Conservation (phyloP, 2,797 vertebrate genomes). For the Menidia menidia region DNA sequence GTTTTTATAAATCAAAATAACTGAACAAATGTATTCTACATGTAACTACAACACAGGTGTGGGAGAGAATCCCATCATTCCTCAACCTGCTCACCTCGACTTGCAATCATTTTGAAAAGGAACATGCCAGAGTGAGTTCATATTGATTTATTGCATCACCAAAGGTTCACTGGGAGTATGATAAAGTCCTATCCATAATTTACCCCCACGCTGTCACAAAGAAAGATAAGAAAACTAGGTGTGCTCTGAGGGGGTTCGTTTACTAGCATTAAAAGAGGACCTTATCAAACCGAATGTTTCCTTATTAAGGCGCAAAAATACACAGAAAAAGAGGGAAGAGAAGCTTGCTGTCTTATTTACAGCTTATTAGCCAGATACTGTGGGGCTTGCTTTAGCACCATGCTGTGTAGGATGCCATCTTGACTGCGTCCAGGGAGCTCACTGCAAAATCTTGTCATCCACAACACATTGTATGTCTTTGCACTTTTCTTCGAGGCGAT, state of each 20-base stretch:
- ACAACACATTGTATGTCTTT: constrained; percentile 63
- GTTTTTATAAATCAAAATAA: not conserved
- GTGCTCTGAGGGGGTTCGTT: constrained; percentile 46
- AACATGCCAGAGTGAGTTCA: constrained; percentile 35
- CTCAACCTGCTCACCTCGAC: not conserved
- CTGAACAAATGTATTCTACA: constrained; percentile 8
- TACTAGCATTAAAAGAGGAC: constrained; percentile 40
- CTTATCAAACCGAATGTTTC: constrained; percentile 70
- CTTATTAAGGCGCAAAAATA: constrained; percentile 65
- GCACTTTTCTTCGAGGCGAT: constrained; percentile 66
- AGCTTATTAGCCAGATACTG: constrained; percentile 81
- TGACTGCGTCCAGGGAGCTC: constrained; percentile 64
- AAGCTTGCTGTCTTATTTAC: constrained; percentile 74
- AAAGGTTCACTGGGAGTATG: constrained; percentile 52
- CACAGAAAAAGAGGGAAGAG: constrained; percentile 44
- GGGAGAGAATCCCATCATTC: constrained; percentile 1
- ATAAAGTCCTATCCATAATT: constrained; percentile 41
- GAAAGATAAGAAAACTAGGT: constrained; percentile 46
- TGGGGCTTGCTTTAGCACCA: constrained; percentile 69
- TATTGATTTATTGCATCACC: constrained; percentile 45
- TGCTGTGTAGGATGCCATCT: constrained; percentile 65
- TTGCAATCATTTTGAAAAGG: constrained; percentile 23
- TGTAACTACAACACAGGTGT: constrained; percentile 2
- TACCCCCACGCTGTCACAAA: constrained; percentile 37
- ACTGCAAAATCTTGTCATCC: constrained; percentile 70